Percentiles rank a stretch among this genome's conserved stretches.
Conservation (phyloP, 2,113 vertebrate genomes). For the Oriolus oriolus region DNA sequence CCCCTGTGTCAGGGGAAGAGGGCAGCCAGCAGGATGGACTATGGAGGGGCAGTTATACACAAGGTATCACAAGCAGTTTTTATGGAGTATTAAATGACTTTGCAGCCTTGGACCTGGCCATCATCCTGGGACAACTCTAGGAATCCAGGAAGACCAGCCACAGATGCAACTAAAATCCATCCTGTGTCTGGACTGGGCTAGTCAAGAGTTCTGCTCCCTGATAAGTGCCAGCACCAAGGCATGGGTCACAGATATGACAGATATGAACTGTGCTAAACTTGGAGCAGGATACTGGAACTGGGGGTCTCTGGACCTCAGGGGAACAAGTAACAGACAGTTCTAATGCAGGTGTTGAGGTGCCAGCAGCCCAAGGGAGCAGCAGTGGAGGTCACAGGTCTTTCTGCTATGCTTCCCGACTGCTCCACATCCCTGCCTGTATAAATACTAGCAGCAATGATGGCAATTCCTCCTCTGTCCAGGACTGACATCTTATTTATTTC, state of each 20-base stretch:
- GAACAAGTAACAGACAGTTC: not conserved
- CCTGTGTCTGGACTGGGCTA: not conserved
- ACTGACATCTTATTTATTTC: not conserved
- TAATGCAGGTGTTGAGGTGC: not conserved
- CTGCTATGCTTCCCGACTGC: not conserved
- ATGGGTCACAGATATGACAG: not conserved
- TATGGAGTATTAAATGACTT: not conserved
- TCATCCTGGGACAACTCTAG: not conserved
- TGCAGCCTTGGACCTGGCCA: not conserved
- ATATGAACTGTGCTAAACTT: not conserved
- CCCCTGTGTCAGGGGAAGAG: not conserved
- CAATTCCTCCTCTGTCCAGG: not conserved
- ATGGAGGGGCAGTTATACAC: not conserved
- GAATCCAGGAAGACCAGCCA: not conserved
- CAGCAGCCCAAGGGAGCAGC: not conserved
- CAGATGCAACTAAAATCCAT: not conserved
- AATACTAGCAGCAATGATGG: not conserved
- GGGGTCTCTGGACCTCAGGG: not conserved
- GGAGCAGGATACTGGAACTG: not conserved
- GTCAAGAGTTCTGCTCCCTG: not conserved
- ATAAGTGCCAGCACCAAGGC: not conserved
- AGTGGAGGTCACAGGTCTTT: not conserved
- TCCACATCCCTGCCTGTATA: not conserved
- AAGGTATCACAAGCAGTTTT: rapidly evolving
- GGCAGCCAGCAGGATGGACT: not conserved